Base-by-base conservation (phyloP, 2,888 invertebrate species). In the Pandemis corylana region DNA sequence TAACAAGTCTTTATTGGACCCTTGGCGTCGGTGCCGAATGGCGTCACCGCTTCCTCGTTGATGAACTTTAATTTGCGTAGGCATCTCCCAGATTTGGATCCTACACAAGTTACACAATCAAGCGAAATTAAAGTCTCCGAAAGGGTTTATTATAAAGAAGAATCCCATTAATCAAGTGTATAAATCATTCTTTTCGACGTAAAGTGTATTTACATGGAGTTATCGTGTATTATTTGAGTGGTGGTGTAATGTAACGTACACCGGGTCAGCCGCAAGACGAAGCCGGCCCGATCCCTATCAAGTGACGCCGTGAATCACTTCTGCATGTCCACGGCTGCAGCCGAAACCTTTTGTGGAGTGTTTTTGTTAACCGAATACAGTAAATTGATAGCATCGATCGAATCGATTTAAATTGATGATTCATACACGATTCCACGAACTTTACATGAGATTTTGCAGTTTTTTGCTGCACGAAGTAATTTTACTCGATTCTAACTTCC, bases 1-100 rank as follows among this genome's bases (percentile, higher is more conserved):
- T 91, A 93, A 93, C 91, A 89, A 91, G 90, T 84, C 88, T 91
- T 92, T 92, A 94, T 93, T 93, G 88, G 90, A 87, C 85, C 87
- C 85, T 84, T 87, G n/a, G 51, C 51, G 51, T 51, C n/a, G 84
- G 85, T 83, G 83, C 83, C 70, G 62, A 15, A 59, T 75, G 67
- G n/a, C 75, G 75, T 75, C 75, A 75, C 46, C 46, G 66, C 67
- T 68, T 66, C 68, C 20, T 56, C 46, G 56, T 46, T 67, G 44
- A 67, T 67, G 66, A 67, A 67, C 53, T 66, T 71, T 56, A 75
- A 74, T 70, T 70, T 68, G 41, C 42, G 42, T 61, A 56, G 56
- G 56, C 20, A 44, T 36, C 28, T 36, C 2, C 53, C 56, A 44
- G 66, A 71, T 20, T 66, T 65, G 69, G 68, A 56, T 36, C 28